Conservation (phyloP, 2,888 invertebrate genomes). For the Chironomus riparius region DNA sequence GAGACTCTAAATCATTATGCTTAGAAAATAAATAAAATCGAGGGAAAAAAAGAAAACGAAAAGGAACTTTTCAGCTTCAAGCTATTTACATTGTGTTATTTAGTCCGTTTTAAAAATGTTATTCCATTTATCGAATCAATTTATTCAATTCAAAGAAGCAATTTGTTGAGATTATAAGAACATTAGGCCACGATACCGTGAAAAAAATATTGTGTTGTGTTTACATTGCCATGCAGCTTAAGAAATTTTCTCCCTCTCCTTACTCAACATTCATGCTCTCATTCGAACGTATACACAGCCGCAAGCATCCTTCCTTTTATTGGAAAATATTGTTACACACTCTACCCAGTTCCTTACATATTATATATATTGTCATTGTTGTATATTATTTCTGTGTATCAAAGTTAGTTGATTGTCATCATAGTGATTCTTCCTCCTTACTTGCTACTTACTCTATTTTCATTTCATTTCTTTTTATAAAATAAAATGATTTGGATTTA, state of each 20-base stretch:
- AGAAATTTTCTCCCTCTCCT: not conserved
- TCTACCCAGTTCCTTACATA: not conserved
- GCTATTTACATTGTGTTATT: conserved; percentile 23
- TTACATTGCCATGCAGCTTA: conserved; percentile 25
- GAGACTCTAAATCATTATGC: too few species aligned
- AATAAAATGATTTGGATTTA: too few species aligned
- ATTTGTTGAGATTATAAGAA: conserved; percentile 23
- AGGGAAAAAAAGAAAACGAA: not conserved
- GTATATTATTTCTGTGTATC: too few species aligned
- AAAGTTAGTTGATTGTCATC: not conserved
- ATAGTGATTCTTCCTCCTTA: not conserved
- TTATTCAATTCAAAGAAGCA: not conserved
- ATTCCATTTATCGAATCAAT: not conserved
- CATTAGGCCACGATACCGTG: conserved; percentile 13
- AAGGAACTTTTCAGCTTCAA: not conserved
- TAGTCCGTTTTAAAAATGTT: conserved; percentile 5
- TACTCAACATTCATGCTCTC: not conserved
- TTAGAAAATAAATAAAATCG: too few species aligned
- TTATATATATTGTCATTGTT: not conserved
- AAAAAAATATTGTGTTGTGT: conserved; percentile 10
- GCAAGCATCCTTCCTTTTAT: not conserved
- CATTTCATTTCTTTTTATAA: not conserved
- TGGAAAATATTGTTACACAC: not conserved
- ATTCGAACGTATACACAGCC: not conserved
- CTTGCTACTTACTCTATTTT: not conserved